Percentiles rank a stretch among this genome's conserved stretches.
These are phyloP conservation scores for Hyperoplus lanceolatus DNA, from an alignment of 2,797 vertebrate genomes.

Conservation along the genomic window DNA sequence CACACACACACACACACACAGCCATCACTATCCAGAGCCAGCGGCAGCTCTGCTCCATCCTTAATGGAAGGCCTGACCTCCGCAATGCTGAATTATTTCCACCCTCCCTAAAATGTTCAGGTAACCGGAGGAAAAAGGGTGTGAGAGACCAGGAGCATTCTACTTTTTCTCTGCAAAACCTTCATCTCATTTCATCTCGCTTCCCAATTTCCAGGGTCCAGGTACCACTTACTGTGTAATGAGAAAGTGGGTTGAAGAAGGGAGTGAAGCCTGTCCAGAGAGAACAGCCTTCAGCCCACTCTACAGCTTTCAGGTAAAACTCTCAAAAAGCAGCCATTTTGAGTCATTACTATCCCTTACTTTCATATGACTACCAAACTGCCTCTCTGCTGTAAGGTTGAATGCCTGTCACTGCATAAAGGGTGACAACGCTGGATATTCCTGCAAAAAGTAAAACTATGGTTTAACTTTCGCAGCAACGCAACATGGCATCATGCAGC, in stretches of 20 bases:
- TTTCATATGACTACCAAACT: conserved; percentile 3
- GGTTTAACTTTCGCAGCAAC: neutral
- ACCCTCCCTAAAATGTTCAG: conserved; percentile 76
- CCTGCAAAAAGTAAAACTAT: neutral
- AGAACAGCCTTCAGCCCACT: conserved; percentile 49
- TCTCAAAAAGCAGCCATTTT: conserved; percentile 36
- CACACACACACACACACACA: conserved; percentile 50
- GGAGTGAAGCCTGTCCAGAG: conserved; percentile 38
- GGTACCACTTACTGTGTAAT: conserved; percentile 61
- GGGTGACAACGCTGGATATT: neutral
- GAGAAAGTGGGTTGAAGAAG: conserved; percentile 56
- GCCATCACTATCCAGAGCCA: conserved; percentile 73
- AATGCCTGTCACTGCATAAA: neutral
- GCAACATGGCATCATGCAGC: neutral
- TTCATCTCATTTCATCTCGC: conserved; percentile 74
- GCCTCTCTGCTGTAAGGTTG: neutral
- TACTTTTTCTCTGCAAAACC: conserved; percentile 62
- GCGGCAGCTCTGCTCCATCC: conserved; percentile 72
- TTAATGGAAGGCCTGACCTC: conserved; percentile 86
- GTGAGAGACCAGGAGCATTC: conserved; percentile 62
- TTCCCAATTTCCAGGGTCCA: conserved; percentile 69
- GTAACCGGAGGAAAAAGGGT: conserved; percentile 52
- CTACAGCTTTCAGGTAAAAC: conserved; percentile 36
- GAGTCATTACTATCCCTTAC: conserved; percentile 18
- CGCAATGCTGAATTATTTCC: conserved; percentile 77